These are phyloP conservation scores for Ooceraea biroi DNA, from an alignment of 1,140 invertebrate species.

Conservation along the genomic window DNA sequence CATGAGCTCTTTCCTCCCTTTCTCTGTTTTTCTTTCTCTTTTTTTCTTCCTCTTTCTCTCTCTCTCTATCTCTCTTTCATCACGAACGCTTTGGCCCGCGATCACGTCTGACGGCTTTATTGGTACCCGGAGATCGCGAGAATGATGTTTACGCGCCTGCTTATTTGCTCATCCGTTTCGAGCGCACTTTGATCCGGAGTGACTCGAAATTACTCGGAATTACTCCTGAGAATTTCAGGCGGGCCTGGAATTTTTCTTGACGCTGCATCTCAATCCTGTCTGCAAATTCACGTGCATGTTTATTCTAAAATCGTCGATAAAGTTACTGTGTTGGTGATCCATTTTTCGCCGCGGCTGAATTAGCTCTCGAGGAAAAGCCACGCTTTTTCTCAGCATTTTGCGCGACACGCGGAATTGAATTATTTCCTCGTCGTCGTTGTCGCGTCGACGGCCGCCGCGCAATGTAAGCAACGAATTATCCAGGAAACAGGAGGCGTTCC, in stretches of 20 bases:
- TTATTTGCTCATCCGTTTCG: not conserved
- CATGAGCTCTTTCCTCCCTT: not conserved
- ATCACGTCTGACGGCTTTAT: slow-evolving; percentile 41
- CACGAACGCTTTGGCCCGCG: slow-evolving; percentile 8
- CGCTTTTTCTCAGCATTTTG: slow-evolving; percentile 50
- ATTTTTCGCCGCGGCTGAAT: slow-evolving; percentile 43
- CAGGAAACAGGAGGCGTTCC: slow-evolving; percentile 43
- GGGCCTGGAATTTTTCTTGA: not conserved
- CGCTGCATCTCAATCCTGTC: too few relatives aligned
- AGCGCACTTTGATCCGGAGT: not conserved
- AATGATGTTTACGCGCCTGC: slow-evolving; percentile 18
- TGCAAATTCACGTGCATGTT: too few relatives aligned
- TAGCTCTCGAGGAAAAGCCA: slow-evolving; percentile 26
- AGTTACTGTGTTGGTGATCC: slow-evolving; percentile 18
- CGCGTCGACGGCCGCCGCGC: slow-evolving; percentile 21
- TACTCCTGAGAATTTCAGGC: not conserved
- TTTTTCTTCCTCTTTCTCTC: too few relatives aligned
- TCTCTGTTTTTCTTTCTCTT: not conserved
- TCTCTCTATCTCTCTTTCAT: slow-evolving; percentile 30
- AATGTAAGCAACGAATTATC: slow-evolving; percentile 64
- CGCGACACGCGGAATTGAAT: slow-evolving; percentile 59
- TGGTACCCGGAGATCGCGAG: not conserved
- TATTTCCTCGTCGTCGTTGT: slow-evolving; percentile 46
- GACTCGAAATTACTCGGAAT: too few relatives aligned
- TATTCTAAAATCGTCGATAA: too few relatives aligned